Evolutionary conservation across 2,888 invertebrate genomes (phyloP).

Genomic region (Sisyra terminalis): DNA sequence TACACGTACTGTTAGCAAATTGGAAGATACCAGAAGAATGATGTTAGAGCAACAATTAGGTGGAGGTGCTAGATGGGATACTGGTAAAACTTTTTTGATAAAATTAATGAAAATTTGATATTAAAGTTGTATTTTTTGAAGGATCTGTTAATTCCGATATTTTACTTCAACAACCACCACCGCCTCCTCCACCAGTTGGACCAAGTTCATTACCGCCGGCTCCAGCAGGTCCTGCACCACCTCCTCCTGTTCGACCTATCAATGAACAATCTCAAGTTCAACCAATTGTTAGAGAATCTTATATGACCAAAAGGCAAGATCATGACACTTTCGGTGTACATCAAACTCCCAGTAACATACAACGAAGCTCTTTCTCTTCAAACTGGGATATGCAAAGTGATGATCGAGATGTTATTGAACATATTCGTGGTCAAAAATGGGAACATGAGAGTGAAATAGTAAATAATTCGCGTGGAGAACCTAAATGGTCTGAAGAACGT

Average conservation of each 20-base stretch:
- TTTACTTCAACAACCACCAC: constrained; percentile 26
- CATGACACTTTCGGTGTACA: constrained; percentile 58
- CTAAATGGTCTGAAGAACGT: constrained; percentile 10
- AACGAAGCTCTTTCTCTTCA: constrained; percentile 27
- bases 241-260: constrained; percentile 37
- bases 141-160: constrained; percentile 12
- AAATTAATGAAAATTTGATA: no score
- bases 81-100: constrained; percentile 27
- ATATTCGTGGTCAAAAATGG: neutral
- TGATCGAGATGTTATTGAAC: neutral
- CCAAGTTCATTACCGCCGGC: constrained; percentile 38
- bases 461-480: constrained; percentile 19
- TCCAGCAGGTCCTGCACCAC: constrained; percentile 39
- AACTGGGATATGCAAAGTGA: constrained; percentile 27
- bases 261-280: constrained; percentile 27
- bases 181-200: constrained; percentile 45
- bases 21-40: constrained; percentile 72
- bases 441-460: constrained; percentile 14
- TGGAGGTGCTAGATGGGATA: constrained; percentile 42
- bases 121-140: neutral
- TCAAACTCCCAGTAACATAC: constrained; percentile 33
- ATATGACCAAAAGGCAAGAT: constrained; percentile 51
- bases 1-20: constrained; percentile 55
- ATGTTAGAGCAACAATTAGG: constrained; percentile 75
- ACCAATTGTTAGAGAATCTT: constrained; percentile 45